Evolutionary conservation across 1,140 invertebrate species (phyloP).

Genomic region (Drosophila sp.): DNA sequence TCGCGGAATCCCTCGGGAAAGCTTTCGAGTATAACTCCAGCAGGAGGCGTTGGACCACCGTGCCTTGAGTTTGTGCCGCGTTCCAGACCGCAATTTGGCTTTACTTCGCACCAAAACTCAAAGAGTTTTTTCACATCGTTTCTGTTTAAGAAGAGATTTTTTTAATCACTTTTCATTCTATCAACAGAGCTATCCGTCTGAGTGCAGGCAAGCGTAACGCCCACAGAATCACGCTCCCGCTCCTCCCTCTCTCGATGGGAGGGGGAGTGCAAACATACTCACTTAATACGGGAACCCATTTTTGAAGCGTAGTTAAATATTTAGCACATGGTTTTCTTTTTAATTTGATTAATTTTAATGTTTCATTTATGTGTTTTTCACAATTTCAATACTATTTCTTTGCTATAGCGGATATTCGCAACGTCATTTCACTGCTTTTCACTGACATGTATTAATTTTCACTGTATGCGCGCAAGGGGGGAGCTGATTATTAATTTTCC

Average conservation of each 20-base stretch:
- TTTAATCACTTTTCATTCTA: constrained; percentile 23
- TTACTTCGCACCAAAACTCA: constrained; percentile 92
- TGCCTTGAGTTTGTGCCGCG: constrained; percentile 50
- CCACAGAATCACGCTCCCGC: constrained; percentile 41
- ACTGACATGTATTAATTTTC: neutral
- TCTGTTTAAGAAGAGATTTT: constrained; percentile 83
- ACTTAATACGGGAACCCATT: constrained; percentile 81
- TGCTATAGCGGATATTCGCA: constrained; percentile 37
- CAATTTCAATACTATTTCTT: constrained; percentile 52
- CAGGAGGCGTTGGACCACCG: constrained; percentile 70
- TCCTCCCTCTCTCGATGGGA: constrained; percentile 14
- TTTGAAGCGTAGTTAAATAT: constrained; percentile 31
- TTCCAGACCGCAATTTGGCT: constrained; percentile 84
- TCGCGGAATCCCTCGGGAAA: constrained; percentile 89
- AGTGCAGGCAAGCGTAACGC: constrained; percentile 68
- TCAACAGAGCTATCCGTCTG: neutral
- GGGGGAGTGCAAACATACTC: constrained; percentile 52
- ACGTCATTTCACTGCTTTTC: constrained; percentile 19
- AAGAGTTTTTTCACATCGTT: constrained; percentile 92
- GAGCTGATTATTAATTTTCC: constrained; percentile 49
- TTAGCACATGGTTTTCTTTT: constrained; percentile 70
- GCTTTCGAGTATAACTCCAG: constrained; percentile 87
- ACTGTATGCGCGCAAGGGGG: constrained; percentile 4
- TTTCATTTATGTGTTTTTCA: constrained; percentile 35
- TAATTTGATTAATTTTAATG: constrained; percentile 47